phyloP scores from a whole-genome alignment of 2,113 vertebrate genomes.

The Lycaon pictus region DNA sequence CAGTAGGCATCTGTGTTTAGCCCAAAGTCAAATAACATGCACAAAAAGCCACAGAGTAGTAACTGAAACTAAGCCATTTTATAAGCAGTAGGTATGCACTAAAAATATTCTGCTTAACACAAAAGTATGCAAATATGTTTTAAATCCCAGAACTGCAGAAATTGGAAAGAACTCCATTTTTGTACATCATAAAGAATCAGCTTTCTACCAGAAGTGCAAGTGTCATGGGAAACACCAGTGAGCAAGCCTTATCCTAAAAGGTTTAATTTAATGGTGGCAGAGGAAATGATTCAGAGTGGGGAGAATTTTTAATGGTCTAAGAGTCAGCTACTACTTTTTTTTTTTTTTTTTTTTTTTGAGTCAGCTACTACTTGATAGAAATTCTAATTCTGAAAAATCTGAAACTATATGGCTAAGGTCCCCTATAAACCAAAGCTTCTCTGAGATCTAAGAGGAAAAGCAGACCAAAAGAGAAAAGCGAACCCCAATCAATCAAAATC shows the following conservation, averaged over 20 bases:
- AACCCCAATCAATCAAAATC: not conserved
- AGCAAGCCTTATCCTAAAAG: not conserved
- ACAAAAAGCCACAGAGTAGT: not conserved
- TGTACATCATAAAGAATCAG: not conserved
- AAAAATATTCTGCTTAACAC: not conserved
- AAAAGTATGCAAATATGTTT: not conserved
- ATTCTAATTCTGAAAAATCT: constrained; percentile 37
- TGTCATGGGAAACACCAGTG: not conserved
- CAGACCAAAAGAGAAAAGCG: constrained; percentile 22
- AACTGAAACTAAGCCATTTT: not conserved
- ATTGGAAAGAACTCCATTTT: not conserved
- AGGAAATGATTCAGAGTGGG: not conserved
- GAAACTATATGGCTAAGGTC: not conserved
- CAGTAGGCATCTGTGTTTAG: not conserved
- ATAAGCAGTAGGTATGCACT: not conserved
- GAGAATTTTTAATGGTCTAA: not conserved
- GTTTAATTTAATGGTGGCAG: not conserved
- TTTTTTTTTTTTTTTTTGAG: too few species aligned
- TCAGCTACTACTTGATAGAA: not conserved
- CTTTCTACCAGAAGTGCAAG: not conserved
- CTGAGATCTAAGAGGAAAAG: not conserved
- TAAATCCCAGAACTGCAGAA: not conserved
- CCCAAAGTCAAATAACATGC: not conserved
- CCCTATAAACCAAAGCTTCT: not conserved
- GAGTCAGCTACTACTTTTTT: not conserved